These are phyloP conservation scores for Squalus acanthias DNA, from an alignment of 2,797 vertebrate species.

Conservation along the genomic window DNA sequence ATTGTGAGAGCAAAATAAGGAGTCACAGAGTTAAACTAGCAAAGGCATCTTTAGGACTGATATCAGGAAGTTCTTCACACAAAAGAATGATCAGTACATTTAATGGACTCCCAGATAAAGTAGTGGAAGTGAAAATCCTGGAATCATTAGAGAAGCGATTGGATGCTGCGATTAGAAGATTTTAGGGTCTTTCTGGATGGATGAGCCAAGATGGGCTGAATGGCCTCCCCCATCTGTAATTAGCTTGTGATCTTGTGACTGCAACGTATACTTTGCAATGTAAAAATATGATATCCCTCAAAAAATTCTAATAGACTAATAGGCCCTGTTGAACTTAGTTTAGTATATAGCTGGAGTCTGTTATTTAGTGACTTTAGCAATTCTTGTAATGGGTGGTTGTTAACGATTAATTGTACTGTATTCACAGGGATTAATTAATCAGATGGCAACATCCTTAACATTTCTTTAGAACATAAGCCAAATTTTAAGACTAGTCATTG, in stretches of 20 bases:
- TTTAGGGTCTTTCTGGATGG: background rate
- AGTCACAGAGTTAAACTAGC: background rate
- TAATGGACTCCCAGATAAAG: background rate
- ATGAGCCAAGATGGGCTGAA: background rate
- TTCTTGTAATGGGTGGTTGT: background rate
- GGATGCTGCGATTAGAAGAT: background rate
- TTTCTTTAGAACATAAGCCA: conserved; percentile 8
- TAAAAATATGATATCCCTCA: background rate
- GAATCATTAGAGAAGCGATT: background rate
- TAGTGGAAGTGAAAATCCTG: background rate
- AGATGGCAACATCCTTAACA: background rate
- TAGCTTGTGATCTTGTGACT: background rate
- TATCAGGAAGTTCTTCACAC: background rate
- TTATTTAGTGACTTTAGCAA: conserved; percentile 19
- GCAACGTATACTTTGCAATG: background rate
- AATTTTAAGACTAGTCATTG: conserved; percentile 20
- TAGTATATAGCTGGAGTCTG: background rate
- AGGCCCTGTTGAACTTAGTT: background rate
- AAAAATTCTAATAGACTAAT: background rate
- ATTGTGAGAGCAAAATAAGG: background rate
- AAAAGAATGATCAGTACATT: background rate
- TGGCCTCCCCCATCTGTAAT: background rate
- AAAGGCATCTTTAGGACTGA: background rate
- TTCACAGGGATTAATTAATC: background rate
- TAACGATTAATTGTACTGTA: conserved; percentile 3